Percentiles rank a stretch among this genome's conserved stretches.
Evolutionary conservation across 2,113 vertebrate genomes (phyloP).

Genomic region (Ginglymostoma cirratum): DNA sequence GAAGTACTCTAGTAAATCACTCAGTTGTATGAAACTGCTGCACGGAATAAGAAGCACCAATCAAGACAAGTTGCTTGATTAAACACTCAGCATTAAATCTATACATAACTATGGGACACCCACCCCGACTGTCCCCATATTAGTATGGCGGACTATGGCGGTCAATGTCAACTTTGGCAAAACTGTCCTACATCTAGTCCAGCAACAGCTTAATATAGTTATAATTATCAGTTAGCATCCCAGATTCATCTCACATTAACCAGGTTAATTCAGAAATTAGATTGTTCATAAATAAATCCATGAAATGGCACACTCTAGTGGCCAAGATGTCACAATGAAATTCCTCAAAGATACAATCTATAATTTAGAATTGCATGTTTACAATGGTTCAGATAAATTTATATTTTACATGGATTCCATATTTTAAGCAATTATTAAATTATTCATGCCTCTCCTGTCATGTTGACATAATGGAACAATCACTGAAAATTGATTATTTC

Average conservation of each 20-base stretch:
- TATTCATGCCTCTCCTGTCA: not conserved
- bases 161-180: not conserved
- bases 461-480: not conserved
- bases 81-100: not conserved
- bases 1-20: not conserved
- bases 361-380: not conserved
- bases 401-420: not conserved
- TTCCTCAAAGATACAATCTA: not conserved
- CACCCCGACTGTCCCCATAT: not conserved
- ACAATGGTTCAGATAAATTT: not conserved
- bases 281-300: not conserved
- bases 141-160: not conserved
- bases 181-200: not conserved
- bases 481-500: not conserved
- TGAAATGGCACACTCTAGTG: slow-evolving; percentile 22
- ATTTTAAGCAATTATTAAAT: not conserved
- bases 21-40: not conserved
- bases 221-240: not conserved
- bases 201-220: not conserved
- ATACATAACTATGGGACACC: not conserved
- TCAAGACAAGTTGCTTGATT: not conserved
- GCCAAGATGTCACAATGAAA: not conserved
- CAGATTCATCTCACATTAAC: not conserved
- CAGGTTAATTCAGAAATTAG: not conserved
- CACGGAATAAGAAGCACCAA: not conserved